Evolutionary conservation across 2,888 invertebrate genomes (phyloP).

Genomic region (Thereva nobilitata): DNA sequence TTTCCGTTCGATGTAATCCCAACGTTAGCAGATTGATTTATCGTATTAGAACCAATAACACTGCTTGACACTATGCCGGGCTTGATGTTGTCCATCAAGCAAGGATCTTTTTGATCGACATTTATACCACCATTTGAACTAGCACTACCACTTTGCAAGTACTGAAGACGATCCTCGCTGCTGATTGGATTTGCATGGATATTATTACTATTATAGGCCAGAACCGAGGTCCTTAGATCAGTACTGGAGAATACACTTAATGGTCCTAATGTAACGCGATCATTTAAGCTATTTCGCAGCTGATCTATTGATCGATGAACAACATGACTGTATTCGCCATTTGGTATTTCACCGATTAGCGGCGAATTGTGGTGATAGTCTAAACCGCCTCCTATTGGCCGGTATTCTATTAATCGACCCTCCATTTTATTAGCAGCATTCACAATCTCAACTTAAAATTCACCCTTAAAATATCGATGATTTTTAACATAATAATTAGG

Average conservation of each 20-base stretch:
- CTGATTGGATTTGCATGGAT: constrained; percentile 32
- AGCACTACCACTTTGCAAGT: constrained; percentile 12
- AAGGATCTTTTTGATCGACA: constrained; percentile 17
- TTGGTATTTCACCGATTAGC: constrained; percentile 69
- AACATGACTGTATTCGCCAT: constrained; percentile 67
- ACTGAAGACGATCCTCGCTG: constrained; percentile 22
- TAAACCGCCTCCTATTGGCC: constrained; percentile 64
- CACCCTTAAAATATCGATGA: background rate
- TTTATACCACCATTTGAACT: background rate
- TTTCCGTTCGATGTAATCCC: constrained; percentile 12
- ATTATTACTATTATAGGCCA: constrained; percentile 48
- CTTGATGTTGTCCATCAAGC: constrained; percentile 18
- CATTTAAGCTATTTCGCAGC: constrained; percentile 64
- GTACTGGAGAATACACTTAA: constrained; percentile 55
- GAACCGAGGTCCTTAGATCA: constrained; percentile 54
- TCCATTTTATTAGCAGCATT: constrained; percentile 56
- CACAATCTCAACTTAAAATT: constrained; percentile 1
- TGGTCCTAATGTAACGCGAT: constrained; percentile 63
- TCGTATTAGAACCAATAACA: constrained; percentile 7
- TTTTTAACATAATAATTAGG: background rate
- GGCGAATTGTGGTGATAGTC: constrained; percentile 70
- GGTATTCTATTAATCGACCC: constrained; percentile 63
- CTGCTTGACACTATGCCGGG: constrained; percentile 4
- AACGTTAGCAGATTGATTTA: constrained; percentile 6
- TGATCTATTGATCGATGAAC: constrained; percentile 70